Base-by-base conservation (phyloP, 2,888 invertebrate genomes). In the Ceraclea dissimilis region DNA sequence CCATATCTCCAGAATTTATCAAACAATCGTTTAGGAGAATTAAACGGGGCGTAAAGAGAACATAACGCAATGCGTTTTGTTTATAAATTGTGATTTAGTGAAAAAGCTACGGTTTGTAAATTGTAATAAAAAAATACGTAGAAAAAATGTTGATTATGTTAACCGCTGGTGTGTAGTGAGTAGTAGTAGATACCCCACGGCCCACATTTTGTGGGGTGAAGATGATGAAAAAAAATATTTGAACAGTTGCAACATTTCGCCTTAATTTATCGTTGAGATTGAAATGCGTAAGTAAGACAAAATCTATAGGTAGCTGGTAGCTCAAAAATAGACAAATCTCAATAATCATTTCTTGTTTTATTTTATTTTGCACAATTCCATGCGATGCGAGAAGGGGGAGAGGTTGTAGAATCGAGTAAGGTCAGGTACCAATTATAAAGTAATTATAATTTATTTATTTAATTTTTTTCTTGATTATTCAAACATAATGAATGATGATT, bases 211-310 rank as follows among this genome's bases (percentile, higher is more conserved):
- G 44, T 33, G 51, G 56, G 54, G 39, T 39, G 13, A 39, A 4
- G 39, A 22, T 34, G 46, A 17, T 2, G 49, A 47, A 59, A 59
- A 59, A 59, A 56, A 51, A 26, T 59, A 56, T 59, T 59, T 59
- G 59, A 59, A 59, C 59, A 59, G 59, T 59, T 59, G 59, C 54
- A 54, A 51, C 19, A 48, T 33, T 54, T 50, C 51, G 39, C 51
- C 51, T 39, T 57, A 2, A 39, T 39, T 39, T 26, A 18, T 22
- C 11, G 17, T 22, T 10, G 17, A 49, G 16, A 21, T 21, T 49
- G 49, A 16, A 49, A 49, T 4, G 10, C 10, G 26, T 26, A 26
- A 26, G 26, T 26, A 4, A 26, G n/a, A n/a, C n/a, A n/a, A n/a
- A n/a, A n/a, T n/a, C n/a, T n/a, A n/a, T n/a, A n/a, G n/a, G n/a